These are phyloP conservation scores for Oostethus manadensis DNA, from an alignment of 2,113 vertebrate species.

Conservation along the genomic window DNA sequence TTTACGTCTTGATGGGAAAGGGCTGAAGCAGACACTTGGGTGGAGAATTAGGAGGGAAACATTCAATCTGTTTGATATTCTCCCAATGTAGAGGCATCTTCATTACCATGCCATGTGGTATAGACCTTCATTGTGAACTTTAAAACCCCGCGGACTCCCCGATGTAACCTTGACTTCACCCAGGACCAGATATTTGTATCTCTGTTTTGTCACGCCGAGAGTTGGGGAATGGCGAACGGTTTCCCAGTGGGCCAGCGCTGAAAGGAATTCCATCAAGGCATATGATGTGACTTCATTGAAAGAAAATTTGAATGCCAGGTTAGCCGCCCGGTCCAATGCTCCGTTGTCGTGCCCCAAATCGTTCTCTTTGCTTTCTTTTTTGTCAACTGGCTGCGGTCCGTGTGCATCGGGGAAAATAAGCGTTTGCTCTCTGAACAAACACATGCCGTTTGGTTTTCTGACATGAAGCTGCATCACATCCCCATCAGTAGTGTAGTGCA, in stretches of 20 bases:
- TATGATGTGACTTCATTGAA: conserved; percentile 31
- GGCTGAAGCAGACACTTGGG: conserved; percentile 6
- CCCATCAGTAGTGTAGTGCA: too few relatives aligned
- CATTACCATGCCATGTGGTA: conserved; percentile 25
- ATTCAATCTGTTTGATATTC: conserved; percentile 46
- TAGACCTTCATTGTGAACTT: conserved; percentile 34
- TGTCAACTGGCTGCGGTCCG: conserved; percentile 23
- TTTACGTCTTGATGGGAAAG: conserved; percentile 13
- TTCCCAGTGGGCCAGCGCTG: conserved; percentile 12
- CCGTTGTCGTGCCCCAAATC: too few relatives aligned
- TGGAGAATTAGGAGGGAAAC: conserved; percentile 18
- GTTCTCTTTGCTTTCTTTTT: conserved; percentile 35
- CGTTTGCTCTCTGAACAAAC: too few relatives aligned
- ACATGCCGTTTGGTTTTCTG: too few relatives aligned
- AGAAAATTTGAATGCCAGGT: conserved; percentile 2
- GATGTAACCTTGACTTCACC: conserved; percentile 25
- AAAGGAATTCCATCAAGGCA: conserved; percentile 21
- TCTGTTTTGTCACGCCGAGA: conserved; percentile 17
- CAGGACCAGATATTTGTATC: conserved; percentile 20
- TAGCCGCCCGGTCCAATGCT: conserved; percentile 8
- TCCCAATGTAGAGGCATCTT: conserved; percentile 7
- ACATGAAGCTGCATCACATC: too few relatives aligned
- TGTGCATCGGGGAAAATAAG: too few relatives aligned
- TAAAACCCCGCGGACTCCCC: conserved; percentile 21
- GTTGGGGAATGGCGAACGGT: conserved; percentile 11